Evolutionary conservation across 2,797 vertebrate species (phyloP), one percentile per base, ranked within the genome.

Genomic region (Denticeps clupeoides): DNA sequence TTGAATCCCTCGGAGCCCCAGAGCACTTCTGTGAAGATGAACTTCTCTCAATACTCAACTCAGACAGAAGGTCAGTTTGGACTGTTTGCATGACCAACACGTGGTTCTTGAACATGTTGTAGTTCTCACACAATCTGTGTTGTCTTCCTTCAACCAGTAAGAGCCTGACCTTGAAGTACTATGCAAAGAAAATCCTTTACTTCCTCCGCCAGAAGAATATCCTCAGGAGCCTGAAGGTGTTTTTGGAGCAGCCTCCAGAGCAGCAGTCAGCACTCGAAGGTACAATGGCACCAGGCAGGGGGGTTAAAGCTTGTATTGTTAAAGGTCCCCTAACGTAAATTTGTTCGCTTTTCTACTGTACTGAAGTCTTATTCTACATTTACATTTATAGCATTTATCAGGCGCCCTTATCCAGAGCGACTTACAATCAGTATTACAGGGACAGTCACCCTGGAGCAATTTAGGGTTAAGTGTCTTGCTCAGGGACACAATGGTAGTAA

Each of bases 141-240:
- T 1, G 4, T 9, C 6, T 19, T 25, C n/a, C 0, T 41, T 18
- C 11, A 11, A n/a, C 29, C 16, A 99, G 95, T 78, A 96, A 91
- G 81, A 89, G 85, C 56, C 75, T 97, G 76, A 96, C 93, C 1
- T 75, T 91, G 80, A 97, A 97, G 63, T 99, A 97, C 78, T 99
- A 97, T 67, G 91, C 93, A 69, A 96, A 93, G 82, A 99, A 99
- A 84, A 96, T 97, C 58, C 87, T 99, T 9, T 97, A 95, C 76
- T 99, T 93, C 74, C 83, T 97, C 47, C 86, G 90, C 24, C 93
- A 99, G 31, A 89, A 97, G 79, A 91, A 93, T 33, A 93, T 96
- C 32, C 54, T 97, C 43, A 85, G 86, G 64, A 89, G 83, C 56
- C 77, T 99, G 60, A 97, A 95, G 77, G 75, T 62, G 2, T 99